Evolutionary conservation across 92 coral and sea anemone genomes (phyloP), one percentile per base, ranked within the genome.

Genomic region (Porites evermanni): DNA sequence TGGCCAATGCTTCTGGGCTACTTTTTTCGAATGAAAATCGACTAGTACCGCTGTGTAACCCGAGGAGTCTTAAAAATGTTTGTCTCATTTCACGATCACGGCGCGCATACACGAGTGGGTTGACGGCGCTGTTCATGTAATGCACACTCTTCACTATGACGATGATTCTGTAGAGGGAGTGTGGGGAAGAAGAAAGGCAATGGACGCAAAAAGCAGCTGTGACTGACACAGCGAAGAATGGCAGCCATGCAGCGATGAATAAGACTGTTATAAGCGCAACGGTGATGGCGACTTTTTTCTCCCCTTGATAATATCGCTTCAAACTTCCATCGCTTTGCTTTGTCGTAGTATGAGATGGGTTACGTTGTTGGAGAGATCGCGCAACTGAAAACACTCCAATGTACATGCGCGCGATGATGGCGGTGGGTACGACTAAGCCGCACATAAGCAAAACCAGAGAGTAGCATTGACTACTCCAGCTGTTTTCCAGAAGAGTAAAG

Each of bases 121-220:
- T 96, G 12, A 88, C 88, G 2, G 96, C 95, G 56, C 98, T 96
- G 90, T 96, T 96, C 67, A 92, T 71, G 78, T 91, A 96, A 53
- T 96, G 98, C 80, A 91, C 87, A 96, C 98, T 91, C 80, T 96
- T 96, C 8, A 94, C 95, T 65, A 96, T 93, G 32, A 82, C 87
- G 19, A 91, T 69, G 1, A 75, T 60, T 4, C 66, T 52, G 12
- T 12, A 65, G 58, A 82, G 88, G 9, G 77, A 38, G 29, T 70
- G 50, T 61, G 84, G 79, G 24, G 75, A 67, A 21, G 89, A 58
- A 12, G 66, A 81, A 23, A 91, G 88, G 52, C 84, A 80, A 7
- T 81, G 61, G 23, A 50, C 0, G 82, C 94, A 91, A 51, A 76
- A 91, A 14, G 86, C 64, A 17, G 91, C 77, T 18, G 84, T 69